phyloP scores from a whole-genome alignment of 2,797 vertebrate genomes.

The Myripristis murdjan region DNA sequence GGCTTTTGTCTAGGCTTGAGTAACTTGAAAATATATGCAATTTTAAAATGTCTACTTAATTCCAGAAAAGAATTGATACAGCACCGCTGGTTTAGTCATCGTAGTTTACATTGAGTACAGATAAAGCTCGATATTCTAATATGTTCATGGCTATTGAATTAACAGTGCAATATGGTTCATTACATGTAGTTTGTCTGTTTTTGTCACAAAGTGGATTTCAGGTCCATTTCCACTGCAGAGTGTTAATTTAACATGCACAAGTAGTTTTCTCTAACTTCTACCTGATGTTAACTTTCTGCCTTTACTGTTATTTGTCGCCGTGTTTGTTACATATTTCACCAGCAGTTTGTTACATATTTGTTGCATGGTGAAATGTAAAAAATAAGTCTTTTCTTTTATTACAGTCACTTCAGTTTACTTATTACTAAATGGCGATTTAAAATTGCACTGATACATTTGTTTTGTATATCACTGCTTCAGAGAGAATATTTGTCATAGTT shows the following conservation, averaged over 20 bases:
- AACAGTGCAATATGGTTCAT: not conserved
- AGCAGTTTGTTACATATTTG: not conserved
- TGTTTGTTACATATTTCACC: too few relatives aligned
- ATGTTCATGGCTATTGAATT: not conserved
- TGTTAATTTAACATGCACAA: not conserved
- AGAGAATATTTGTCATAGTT: slow-evolving; percentile 45
- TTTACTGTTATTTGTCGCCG: not conserved
- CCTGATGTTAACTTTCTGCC: not conserved
- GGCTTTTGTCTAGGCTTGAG: not conserved
- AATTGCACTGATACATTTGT: slow-evolving; percentile 20
- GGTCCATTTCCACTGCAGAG: not conserved
- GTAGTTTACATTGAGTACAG: slow-evolving; percentile 13
- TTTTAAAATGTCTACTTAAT: not conserved
- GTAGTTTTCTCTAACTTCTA: not conserved
- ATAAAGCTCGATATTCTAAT: slow-evolving; percentile 22
- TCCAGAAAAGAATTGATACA: not conserved
- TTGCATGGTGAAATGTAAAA: slow-evolving; percentile 39
- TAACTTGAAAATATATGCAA: slow-evolving; percentile 2
- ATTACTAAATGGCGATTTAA: not conserved
- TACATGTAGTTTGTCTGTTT: slow-evolving; percentile 16
- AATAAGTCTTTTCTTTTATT: not conserved
- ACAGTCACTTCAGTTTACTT: not conserved
- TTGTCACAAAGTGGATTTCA: not conserved
- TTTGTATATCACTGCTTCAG: slow-evolving; percentile 54
- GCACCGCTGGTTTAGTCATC: slow-evolving; percentile 5